Base-by-base conservation (phyloP, 1,140 invertebrate species). In the Formica exsecta region DNA sequence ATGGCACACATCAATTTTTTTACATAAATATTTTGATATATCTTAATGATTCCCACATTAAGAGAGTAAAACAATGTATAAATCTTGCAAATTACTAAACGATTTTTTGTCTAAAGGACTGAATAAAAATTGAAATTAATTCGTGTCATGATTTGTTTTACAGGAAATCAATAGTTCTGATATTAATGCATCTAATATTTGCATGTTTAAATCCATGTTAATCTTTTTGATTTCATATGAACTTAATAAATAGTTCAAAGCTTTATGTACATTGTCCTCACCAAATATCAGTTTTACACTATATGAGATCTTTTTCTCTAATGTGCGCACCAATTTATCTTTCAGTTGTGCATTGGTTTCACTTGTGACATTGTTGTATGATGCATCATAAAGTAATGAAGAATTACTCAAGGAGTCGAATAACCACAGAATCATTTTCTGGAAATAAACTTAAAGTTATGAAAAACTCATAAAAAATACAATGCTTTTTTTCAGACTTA, bases 121-220 rank as follows among this genome's bases (percentile, higher is more conserved):
- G 22, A 71, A 87, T 51, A 70, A 68, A 66, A 79, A 36, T 61
- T 6, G 32, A 44, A 59, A 75, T 71, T 71, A 79, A 74, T 48
- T 64, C 16, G 36, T n/a, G 0, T 61, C 29, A 51, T 89, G 71
- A 64, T 76, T 66, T 13, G 54, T 65, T 83, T 86, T 92, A 85
- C 90, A 92, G 2, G 89, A 89, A 70, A 90, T 85, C 36, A 93
- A 86, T 32, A 93, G n/a, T 86, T 93, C 91, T 4, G 92, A 93
- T 65, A 88, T 86, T 59, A 92, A 6, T 59, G 92, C 89, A 83
- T 93, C 92, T 44, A 93, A 85, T 51, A 93, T 89, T 65, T 92
- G 92, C 73, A 93, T 79, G 38, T 79, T 89, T 41, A 93, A 89
- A 84, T 93, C 93, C 38, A 88, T 38, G 66, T 93, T 93, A 1